phyloP scores from a whole-genome alignment of 2,797 vertebrate genomes.

The Muscicapa striata region DNA sequence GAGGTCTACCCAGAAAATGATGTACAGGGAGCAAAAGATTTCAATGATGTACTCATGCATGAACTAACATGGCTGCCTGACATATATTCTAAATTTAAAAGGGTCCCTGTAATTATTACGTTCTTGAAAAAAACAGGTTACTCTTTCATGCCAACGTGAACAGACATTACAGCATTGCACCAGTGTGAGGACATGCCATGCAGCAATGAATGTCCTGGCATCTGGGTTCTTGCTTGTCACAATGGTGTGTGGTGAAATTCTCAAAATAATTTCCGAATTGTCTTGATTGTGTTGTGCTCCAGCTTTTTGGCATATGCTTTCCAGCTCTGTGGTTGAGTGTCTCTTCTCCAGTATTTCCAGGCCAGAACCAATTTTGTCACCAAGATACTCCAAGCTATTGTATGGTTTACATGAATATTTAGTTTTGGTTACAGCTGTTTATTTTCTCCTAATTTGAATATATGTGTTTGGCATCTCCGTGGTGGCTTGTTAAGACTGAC shows the following conservation, averaged over 20 bases:
- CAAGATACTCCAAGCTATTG: background rate
- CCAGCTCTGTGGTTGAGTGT: background rate
- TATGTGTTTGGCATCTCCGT: background rate
- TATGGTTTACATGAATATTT: background rate
- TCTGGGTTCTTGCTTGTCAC: background rate
- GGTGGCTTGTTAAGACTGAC: background rate
- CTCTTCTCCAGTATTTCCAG: background rate
- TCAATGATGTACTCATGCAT: background rate
- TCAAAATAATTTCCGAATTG: background rate
- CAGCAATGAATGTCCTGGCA: background rate
- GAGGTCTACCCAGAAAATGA: background rate
- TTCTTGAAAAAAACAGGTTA: background rate
- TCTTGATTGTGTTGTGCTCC: background rate
- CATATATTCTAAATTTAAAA: background rate
- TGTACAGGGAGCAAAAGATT: background rate
- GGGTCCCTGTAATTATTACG: background rate
- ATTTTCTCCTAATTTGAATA: background rate
- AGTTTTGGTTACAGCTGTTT: background rate
- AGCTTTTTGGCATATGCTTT: rapidly evolving
- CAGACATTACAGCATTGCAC: background rate
- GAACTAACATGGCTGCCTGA: background rate
- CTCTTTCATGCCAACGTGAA: background rate
- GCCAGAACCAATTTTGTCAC: background rate
- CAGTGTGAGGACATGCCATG: background rate
- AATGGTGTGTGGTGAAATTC: background rate